Conservation (phyloP, 1,140 invertebrate genomes). For the Mya arenaria region DNA sequence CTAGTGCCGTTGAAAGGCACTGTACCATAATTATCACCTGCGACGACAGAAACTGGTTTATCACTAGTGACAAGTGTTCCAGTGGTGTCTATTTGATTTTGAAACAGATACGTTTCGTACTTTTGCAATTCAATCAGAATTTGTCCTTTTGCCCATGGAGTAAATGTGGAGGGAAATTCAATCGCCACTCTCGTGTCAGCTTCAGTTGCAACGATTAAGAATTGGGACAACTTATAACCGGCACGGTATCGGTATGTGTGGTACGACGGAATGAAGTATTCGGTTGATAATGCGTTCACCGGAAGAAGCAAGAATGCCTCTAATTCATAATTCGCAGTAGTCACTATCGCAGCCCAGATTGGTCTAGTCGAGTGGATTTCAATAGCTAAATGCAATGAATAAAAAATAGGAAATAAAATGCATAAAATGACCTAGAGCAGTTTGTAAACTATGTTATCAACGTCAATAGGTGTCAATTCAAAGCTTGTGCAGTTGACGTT, state of each 20-base stretch:
- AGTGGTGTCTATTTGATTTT: background rate
- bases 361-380: background rate
- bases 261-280: slow-evolving; percentile 15
- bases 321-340: background rate
- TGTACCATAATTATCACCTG: background rate
- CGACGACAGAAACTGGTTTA: slow-evolving; percentile 5
- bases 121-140: background rate
- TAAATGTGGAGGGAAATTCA: background rate
- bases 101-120: slow-evolving; percentile 14
- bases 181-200: slow-evolving; percentile 1
- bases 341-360: slow-evolving; percentile 1
- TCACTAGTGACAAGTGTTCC: slow-evolving; percentile 10
- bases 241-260: background rate
- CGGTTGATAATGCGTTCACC: background rate
- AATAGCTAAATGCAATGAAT: too few species aligned
- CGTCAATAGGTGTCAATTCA: too few species aligned
- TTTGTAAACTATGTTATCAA: too few species aligned
- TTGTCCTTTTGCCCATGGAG: background rate
- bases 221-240: slow-evolving; percentile 15
- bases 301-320: slow-evolving; percentile 1
- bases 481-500: too few species aligned
- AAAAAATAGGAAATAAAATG: too few species aligned
- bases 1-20: background rate
- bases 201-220: background rate
- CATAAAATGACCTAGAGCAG: too few species aligned